phyloP scores from a whole-genome alignment of 2,113 vertebrate species.

The Prolemur simus region DNA sequence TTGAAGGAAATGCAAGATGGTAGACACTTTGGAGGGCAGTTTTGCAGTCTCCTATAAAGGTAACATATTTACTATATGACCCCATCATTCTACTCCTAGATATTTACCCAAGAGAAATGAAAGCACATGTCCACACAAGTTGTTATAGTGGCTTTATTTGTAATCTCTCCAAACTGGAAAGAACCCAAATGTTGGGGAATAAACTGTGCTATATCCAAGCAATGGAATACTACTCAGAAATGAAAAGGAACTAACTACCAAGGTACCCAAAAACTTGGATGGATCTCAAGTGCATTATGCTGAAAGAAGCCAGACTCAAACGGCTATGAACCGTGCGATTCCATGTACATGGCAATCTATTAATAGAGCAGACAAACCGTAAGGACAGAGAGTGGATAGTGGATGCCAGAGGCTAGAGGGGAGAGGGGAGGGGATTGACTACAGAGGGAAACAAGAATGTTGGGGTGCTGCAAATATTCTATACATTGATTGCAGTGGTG shows the following conservation, averaged over 20 bases:
- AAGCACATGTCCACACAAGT: neutral
- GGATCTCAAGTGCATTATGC: neutral
- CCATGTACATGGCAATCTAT: neutral
- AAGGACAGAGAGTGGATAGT: neutral
- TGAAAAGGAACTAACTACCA: neutral
- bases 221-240: neutral
- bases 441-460: neutral
- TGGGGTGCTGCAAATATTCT: neutral
- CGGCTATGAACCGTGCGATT: accelerated
- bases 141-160: neutral
- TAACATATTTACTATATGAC: neutral
- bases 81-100: neutral
- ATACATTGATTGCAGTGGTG: neutral
- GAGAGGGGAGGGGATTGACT: neutral
- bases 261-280: neutral
- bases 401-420: neutral
- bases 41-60: neutral
- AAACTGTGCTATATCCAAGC: neutral
- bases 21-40: neutral
- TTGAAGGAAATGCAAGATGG: neutral
- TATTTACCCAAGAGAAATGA: neutral
- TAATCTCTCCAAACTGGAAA: neutral
- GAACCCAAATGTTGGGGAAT: neutral
- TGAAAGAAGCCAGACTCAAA: neutral
- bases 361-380: neutral